Evolutionary conservation across 2,797 vertebrate genomes (phyloP), one percentile per base, ranked within the genome.

Genomic region (Coracias cyanogaster): DNA sequence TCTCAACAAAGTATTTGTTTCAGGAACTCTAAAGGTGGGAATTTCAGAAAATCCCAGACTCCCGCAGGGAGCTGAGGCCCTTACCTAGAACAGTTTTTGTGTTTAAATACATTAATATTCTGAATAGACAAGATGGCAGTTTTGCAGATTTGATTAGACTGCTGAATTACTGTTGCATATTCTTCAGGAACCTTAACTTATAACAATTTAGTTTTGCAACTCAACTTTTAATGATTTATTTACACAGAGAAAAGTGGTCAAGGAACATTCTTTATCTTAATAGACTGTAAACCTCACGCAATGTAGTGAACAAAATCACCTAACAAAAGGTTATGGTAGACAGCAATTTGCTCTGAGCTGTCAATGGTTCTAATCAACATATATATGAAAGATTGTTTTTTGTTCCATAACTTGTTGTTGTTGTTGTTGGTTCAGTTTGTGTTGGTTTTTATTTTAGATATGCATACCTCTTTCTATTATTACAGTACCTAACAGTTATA

Each of bases 1-100:
- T 78, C 28, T 41, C 29, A 41, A 14, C 1, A 0, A 80, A 43
- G 4, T 26, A 21, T 4, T n/a, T 25, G 7, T n/a, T 60, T 86
- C 39, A 72, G 37, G 10, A 45, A 5, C 26, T 54, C 0, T 1
- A 35, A 73, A 39, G 2, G 1, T 62, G 24, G 17, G 43, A 73
- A 51, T 74, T 82, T 72, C 72, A 90, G 49, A 73, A 57, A 35
- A 41, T n/a, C 6, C 3, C 19, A 33, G 26, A 26, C 10, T 29
- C 6, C 3, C 8, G 3, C 22, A 46, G 18, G 10, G 9, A 76
- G 6, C 4, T 60, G 61, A 84, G 18, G 15, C 11, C 62, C 41
- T 20, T 31, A 9, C 14, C 21, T n/a, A 17, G 5, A 39, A 2
- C 6, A 25, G 25, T 11, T 62, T 74, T n/a, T 81, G 7, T 69